Conservation (phyloP, 1,140 invertebrate genomes). For the Habropoda laboriosa region DNA sequence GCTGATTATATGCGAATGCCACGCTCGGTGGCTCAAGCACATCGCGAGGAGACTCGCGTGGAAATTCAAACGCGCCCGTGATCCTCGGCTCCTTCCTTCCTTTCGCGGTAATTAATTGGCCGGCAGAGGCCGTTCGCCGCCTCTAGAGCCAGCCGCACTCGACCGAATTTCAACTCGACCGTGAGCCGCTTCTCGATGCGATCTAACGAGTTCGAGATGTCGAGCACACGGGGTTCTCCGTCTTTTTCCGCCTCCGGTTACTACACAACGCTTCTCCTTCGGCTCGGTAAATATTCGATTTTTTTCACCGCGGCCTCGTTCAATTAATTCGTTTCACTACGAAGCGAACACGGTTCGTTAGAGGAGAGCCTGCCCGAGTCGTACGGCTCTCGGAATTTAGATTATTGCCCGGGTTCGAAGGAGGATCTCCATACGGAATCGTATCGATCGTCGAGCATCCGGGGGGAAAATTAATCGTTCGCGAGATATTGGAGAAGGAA, state of each 20-base stretch:
- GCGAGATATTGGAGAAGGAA: background rate
- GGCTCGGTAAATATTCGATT: background rate
- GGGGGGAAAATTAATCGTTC: no score
- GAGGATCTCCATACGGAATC: background rate
- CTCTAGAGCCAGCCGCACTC: constrained; percentile 33
- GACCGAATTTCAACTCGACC: constrained; percentile 60
- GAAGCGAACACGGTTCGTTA: constrained; percentile 2
- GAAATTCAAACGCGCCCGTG: constrained; percentile 66
- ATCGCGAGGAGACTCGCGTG: constrained; percentile 63
- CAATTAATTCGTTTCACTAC: constrained; percentile 18
- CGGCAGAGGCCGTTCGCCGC: background rate
- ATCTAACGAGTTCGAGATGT: constrained; percentile 19
- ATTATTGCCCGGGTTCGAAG: background rate
- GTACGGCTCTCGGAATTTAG: background rate
- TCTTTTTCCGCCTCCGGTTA: background rate
- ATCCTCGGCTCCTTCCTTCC: constrained; percentile 56
- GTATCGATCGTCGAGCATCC: background rate
- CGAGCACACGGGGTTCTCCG: background rate
- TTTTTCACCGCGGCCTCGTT: background rate
- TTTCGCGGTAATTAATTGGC: constrained; percentile 65
- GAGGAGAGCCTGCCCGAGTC: background rate
- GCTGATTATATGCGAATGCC: constrained; percentile 68
- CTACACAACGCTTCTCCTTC: background rate
- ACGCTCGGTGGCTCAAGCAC: constrained; percentile 69
- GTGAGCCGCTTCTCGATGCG: constrained; percentile 23